phyloP scores from a whole-genome alignment of 2,888 invertebrate species.

The Spilosoma lubricipeda region DNA sequence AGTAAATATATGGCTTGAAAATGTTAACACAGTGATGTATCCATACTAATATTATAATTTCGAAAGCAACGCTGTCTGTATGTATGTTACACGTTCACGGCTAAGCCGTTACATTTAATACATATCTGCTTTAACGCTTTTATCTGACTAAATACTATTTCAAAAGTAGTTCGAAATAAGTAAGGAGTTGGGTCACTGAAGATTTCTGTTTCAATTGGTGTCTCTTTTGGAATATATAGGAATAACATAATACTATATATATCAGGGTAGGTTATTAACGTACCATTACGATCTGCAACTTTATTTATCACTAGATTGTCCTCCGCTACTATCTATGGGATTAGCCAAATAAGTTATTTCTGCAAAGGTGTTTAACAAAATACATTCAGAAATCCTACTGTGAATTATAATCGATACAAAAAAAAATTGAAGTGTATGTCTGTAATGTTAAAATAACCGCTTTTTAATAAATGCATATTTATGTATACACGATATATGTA shows the following conservation, averaged over 20 bases:
- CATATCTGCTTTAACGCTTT: background rate
- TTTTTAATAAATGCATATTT: too few species aligned
- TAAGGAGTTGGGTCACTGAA: background rate
- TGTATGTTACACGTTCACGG: too few species aligned
- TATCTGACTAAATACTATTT: background rate
- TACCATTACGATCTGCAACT: background rate
- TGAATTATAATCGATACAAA: too few species aligned
- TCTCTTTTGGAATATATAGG: background rate
- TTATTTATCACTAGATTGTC: background rate
- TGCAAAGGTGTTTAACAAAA: background rate
- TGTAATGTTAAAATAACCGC: too few species aligned
- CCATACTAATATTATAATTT: background rate
- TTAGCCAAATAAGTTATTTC: background rate
- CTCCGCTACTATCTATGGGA: too few species aligned
- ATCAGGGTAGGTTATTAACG: background rate
- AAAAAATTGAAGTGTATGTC: too few species aligned
- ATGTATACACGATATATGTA: too few species aligned
- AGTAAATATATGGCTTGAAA: constrained; percentile 27
- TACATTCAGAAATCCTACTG: background rate
- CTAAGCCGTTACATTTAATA: too few species aligned
- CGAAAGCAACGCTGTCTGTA: too few species aligned
- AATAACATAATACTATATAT: too few species aligned
- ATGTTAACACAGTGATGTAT: background rate
- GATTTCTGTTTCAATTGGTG: background rate
- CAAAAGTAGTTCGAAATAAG: background rate